Percentiles rank a stretch among this genome's conserved stretches.
Evolutionary conservation across 2,113 vertebrate genomes (phyloP).

Genomic region (Dermatemys mawii): DNA sequence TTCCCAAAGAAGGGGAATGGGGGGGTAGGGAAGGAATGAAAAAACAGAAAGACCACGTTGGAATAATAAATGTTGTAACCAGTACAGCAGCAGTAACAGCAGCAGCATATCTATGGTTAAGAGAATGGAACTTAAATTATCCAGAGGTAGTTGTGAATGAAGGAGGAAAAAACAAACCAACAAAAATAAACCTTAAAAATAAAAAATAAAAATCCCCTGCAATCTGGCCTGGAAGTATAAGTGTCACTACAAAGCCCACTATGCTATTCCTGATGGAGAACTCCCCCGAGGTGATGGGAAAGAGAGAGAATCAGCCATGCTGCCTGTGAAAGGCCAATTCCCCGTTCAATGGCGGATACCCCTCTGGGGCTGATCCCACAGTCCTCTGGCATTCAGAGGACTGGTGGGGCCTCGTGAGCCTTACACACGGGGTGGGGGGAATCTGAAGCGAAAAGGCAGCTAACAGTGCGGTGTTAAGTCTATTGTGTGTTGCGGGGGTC

Average conservation of each 20-base stretch:
- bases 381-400: background rate
- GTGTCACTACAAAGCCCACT: background rate
- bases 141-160: constrained; percentile 87
- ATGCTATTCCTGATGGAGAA: background rate
- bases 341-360: background rate
- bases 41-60: constrained; percentile 23
- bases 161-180: constrained; percentile 35
- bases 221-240: background rate
- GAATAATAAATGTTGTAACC: constrained; percentile 1
- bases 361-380: background rate
- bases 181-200: constrained; percentile 21
- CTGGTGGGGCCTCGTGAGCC: background rate
- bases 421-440: background rate
- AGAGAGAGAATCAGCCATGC: background rate
- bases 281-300: background rate
- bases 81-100: constrained; percentile 67
- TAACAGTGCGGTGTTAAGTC: background rate
- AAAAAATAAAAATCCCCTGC: background rate
- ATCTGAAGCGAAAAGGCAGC: background rate
- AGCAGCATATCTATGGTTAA: constrained; percentile 71
- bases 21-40: constrained; percentile 5
- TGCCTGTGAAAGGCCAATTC: background rate
- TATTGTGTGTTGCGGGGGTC: background rate
- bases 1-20: background rate
- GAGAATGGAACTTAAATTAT: constrained; percentile 80